Percentiles rank a stretch among this genome's conserved stretches.
Evolutionary conservation across 1,140 invertebrate genomes (phyloP).

Genomic region (Ganaspis sp.): DNA sequence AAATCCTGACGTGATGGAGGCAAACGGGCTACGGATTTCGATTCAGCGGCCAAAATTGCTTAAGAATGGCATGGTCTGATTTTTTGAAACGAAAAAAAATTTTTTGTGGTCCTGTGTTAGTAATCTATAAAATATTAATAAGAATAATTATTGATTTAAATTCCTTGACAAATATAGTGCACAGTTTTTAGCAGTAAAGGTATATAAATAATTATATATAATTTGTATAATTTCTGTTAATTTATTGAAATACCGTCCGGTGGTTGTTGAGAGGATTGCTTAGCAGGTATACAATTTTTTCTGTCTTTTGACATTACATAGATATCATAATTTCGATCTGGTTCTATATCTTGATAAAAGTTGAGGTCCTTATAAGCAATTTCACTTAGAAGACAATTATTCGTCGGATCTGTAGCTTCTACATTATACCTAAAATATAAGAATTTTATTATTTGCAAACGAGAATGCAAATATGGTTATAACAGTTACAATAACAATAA

Average conservation of each 20-base stretch:
- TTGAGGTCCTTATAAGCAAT: conserved; percentile 81
- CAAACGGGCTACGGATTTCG: too few relatives aligned
- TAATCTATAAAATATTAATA: too few relatives aligned
- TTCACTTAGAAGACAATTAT: conserved; percentile 87
- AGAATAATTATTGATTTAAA: too few relatives aligned
- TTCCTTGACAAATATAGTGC: neutral
- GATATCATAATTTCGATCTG: conserved; percentile 86
- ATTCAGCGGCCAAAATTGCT: too few relatives aligned
- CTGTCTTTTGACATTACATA: conserved; percentile 81
- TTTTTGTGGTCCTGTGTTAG: too few relatives aligned
- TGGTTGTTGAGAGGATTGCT: conserved; percentile 44
- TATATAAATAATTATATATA: neutral
- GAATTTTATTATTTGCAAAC: neutral
- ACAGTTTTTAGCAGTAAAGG: neutral
- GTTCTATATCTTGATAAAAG: conserved; percentile 84
- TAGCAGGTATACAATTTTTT: conserved; percentile 54
- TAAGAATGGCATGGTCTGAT: too few relatives aligned
- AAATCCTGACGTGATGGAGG: too few relatives aligned
- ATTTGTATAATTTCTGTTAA: conserved; percentile 34
- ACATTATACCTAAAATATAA: conserved; percentile 70
- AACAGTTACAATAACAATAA: neutral
- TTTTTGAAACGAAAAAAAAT: too few relatives aligned
- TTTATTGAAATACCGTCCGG: conserved; percentile 55
- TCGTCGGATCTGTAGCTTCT: conserved; percentile 71
- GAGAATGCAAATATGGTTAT: neutral